Conservation (phyloP, 2,888 invertebrate genomes). For the Callyntrura guangdongensis region DNA sequence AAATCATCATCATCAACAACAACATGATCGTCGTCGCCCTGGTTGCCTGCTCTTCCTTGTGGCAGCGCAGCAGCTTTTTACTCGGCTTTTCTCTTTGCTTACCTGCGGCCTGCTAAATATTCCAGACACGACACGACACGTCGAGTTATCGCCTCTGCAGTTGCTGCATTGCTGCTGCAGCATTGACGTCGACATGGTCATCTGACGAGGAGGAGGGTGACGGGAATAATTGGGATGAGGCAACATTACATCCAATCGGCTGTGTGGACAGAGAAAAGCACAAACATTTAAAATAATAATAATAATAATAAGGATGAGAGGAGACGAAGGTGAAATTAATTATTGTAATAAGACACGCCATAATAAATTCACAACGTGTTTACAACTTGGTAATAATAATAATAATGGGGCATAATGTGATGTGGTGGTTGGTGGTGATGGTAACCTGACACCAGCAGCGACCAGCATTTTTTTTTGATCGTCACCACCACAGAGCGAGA, state of each 20-base stretch:
- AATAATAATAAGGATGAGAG: neutral
- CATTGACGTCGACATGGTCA: constrained; percentile 32
- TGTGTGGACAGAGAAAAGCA: neutral
- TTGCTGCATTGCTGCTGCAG: constrained; percentile 90
- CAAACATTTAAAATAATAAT: neutral
- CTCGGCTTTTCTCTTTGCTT: constrained; percentile 4
- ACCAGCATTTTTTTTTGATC: neutral
- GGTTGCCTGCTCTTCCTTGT: neutral
- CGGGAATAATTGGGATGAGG: constrained; percentile 26
- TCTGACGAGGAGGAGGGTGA: constrained; percentile 85
- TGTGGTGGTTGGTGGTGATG: neutral
- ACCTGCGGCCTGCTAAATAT: constrained; percentile 90
- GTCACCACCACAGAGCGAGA: too few species aligned
- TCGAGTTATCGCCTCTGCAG: constrained; percentile 94
- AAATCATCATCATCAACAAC: neutral
- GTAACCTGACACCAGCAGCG: neutral
- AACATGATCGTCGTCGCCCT: neutral
- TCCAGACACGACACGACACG: constrained; percentile 93
- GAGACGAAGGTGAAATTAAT: constrained; percentile 9
- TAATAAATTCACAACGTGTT: constrained; percentile 32
- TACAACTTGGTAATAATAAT: neutral
- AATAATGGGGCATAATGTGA: neutral
- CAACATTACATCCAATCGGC: constrained; percentile 10
- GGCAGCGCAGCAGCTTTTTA: too few species aligned
- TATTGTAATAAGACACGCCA: constrained; percentile 7